phyloP scores from a whole-genome alignment of 2,888 invertebrate species.

The Chalcis sispes region DNA sequence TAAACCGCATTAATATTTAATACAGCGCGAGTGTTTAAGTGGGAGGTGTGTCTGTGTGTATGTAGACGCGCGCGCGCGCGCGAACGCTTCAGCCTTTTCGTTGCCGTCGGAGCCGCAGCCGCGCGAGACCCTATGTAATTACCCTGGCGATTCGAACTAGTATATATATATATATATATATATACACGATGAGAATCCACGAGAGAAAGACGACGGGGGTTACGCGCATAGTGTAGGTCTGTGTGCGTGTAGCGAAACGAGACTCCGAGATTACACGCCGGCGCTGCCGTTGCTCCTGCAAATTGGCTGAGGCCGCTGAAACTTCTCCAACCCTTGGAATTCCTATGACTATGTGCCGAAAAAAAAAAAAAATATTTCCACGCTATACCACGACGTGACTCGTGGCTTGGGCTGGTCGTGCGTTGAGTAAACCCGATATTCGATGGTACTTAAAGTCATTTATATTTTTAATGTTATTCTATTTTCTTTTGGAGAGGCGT shows the following conservation, averaged over 20 bases:
- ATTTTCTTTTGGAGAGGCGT: too few relatives aligned
- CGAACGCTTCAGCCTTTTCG: conserved; percentile 14
- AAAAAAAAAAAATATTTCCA: too few relatives aligned
- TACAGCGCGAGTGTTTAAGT: conserved; percentile 70
- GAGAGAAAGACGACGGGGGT: conserved; percentile 58
- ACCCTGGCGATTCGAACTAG: conserved; percentile 67
- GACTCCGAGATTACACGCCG: conserved; percentile 12
- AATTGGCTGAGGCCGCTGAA: background rate
- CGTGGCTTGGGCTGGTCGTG: too few relatives aligned
- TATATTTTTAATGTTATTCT: too few relatives aligned
- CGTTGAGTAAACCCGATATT: too few relatives aligned
- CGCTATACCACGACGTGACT: too few relatives aligned
- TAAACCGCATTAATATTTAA: conserved; percentile 73
- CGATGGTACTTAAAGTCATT: too few relatives aligned
- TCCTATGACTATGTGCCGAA: too few relatives aligned
- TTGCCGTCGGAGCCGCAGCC: conserved; percentile 62
- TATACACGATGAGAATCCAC: conserved; percentile 27
- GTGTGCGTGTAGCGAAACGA: conserved; percentile 19
- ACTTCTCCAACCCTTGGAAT: too few relatives aligned
- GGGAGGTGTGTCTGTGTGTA: conserved; percentile 62
- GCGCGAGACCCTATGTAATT: conserved; percentile 71
- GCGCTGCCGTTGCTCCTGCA: conserved; percentile 2
- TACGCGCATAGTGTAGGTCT: conserved; percentile 58
- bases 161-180: too few relatives aligned
- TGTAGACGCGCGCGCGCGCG: background rate